Evolutionary conservation across 2,888 invertebrate species (phyloP), one percentile per base, ranked within the genome.

Genomic region (Caenorhabditis virilis): DNA sequence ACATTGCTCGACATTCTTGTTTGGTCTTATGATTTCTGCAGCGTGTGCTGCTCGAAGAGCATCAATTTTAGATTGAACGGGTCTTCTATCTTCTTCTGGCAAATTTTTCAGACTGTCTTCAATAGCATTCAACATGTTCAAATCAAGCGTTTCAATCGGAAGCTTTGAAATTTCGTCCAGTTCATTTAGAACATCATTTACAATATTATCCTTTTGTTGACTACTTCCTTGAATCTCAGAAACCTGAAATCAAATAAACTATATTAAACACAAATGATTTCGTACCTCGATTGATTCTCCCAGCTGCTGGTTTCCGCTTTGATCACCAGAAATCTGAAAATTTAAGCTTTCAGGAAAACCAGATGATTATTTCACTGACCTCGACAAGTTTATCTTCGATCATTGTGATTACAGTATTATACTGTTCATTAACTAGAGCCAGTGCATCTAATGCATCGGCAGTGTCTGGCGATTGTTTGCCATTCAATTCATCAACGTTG

Each of bases 401-500:
- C 15, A 60, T 53, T 16, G 46, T 26, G 2, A 65, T 52, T 1
- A 55, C 59, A 36, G 53, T 59, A 22, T 59, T 47, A 25, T 52
- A 61, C 36, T 61, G 59, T 36, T 69, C 59, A 25, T 67, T 59
- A 7, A 69, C 69, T 23, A 38, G 53, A 2, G 55, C 51, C 22
- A 74, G 50, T 18, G 61, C 54, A 41, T 62, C 55, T 7, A 62
- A 39, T 4, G 70, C 60, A 35, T 65, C 56, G 2, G 55, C 38
- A 16, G 56, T 56, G 20, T 64, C 64, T 27, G 70, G 67, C 46
- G 63, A 64, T 18, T 54, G 42, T 26, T 64, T 39, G 11, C 18
- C 46, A 9, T 66, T 55, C 47, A 71, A 16, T 11, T 61, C 52
- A 30, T 73, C 70, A 6, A 59, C 66, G 9, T 57, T 63, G 2